Base-by-base conservation (phyloP, 2,113 vertebrate species). In the Chrysochloris asiatica region DNA sequence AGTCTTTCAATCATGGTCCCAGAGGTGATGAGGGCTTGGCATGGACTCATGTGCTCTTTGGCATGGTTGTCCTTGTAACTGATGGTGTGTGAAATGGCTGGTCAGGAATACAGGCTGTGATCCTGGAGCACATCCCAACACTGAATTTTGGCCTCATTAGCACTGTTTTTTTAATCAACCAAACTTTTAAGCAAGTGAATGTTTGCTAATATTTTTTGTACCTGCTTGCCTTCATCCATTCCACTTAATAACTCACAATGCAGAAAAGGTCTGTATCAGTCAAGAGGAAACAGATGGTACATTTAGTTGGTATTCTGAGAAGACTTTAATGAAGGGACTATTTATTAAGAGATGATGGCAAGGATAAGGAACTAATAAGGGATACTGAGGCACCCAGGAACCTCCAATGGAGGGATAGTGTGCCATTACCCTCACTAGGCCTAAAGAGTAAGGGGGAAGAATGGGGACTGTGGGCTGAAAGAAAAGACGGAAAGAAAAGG, bases 101-200 rank as follows among this genome's bases (percentile, higher is more conserved):
- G 75, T 80, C 94, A 88, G 89, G 50, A 86, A 65, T 4, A 19
- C 48, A 88, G 86, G 76, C 91, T 93, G 91, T 80, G 80, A 86
- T 80, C 16, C 56, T 90, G 86, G 92, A 80, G 36, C 47, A 43
- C 36, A 83, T 80, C 92, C 86, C 82, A 41, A 56, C 38, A 59
- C 85, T 73, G 38, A 80, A 82, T 89, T 84, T 90, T 91, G 88
- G 72, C 73, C 72, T 88, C 83, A 88, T 92, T 90, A 83, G 50
- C 79, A 80, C 81, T 67, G 38, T n/a, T 50, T 83, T 76, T 79
- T 36, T 76, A 56, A 86, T 72, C 41, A 52, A 72, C 30, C 59
- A 65, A 83, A 79, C 63, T 88, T 92, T 81, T 59, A 50, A 93
- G 75, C 26, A 59, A 59, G 52, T n/a, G 28, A 17, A 83, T 30